A percentile compares a stretch with the other conserved stretches of the same genome.
Conservation (phyloP, 1,140 invertebrate species). For the Saccostrea echinata region DNA sequence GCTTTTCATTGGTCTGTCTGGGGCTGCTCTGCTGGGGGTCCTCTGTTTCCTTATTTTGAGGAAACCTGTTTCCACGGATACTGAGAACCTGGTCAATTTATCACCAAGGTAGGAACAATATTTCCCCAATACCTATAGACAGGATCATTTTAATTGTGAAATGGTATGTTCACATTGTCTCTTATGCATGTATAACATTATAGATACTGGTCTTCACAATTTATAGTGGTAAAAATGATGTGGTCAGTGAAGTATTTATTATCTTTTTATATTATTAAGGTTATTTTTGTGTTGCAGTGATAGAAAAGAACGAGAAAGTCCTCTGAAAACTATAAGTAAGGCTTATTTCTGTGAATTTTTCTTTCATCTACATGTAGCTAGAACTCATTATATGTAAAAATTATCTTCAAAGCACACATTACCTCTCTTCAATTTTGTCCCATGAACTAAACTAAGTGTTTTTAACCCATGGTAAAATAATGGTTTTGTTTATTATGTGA, state of each 20-base stretch:
- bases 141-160: not conserved
- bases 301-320: slow-evolving; percentile 51
- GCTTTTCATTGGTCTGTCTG: slow-evolving; percentile 72
- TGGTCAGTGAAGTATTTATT: not conserved
- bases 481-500: too few relatives aligned
- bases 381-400: not conserved
- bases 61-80: slow-evolving; percentile 58
- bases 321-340: slow-evolving; percentile 66
- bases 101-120: slow-evolving; percentile 12
- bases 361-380: not conserved
- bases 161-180: not conserved
- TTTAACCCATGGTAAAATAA: too few relatives aligned
- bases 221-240: not conserved
- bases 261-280: not conserved
- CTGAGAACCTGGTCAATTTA: slow-evolving; percentile 71
- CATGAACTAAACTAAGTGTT: too few relatives aligned
- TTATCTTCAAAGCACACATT: too few relatives aligned
- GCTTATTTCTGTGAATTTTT: not conserved
- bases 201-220: not conserved
- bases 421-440: too few relatives aligned
- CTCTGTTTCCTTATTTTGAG: slow-evolving; percentile 68
- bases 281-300: slow-evolving; percentile 53
- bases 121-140: not conserved
- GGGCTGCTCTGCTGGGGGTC: slow-evolving; percentile 68
- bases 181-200: not conserved